A percentile compares a stretch with the other conserved stretches of the same genome.
Conservation (phyloP, 1,140 invertebrate species). For the Megathymus violae region DNA sequence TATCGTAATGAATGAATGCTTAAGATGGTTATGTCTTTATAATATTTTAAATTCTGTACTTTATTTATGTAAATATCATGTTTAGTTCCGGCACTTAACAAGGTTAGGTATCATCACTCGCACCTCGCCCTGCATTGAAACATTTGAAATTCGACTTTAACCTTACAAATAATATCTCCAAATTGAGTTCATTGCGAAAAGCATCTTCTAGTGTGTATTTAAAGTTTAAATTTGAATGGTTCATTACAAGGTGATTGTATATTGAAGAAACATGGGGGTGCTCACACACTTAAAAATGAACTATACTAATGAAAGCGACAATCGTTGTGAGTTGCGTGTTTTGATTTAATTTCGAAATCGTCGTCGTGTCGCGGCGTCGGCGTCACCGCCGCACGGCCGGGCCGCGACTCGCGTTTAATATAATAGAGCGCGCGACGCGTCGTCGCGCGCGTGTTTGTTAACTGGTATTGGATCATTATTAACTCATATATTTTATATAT, state of each 20-base stretch:
- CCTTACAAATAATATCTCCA: neutral
- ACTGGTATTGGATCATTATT: slow-evolving; percentile 54
- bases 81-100: slow-evolving; percentile 36
- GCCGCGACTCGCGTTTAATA: slow-evolving; percentile 38
- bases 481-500: slow-evolving; percentile 51
- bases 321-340: neutral
- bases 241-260: neutral
- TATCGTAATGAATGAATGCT: slow-evolving; percentile 64
- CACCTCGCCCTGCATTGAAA: neutral
- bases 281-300: slow-evolving; percentile 8
- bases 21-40: slow-evolving; percentile 66
- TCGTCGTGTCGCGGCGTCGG: neutral
- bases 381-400: neutral
- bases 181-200: neutral
- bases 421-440: slow-evolving; percentile 46
- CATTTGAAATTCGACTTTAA: neutral
- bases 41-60: slow-evolving; percentile 61
- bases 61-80: slow-evolving; percentile 67
- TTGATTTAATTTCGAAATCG: slow-evolving; percentile 7
- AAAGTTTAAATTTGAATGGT: slow-evolving; percentile 9
- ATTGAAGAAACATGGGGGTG: too few species aligned
- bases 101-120: slow-evolving; percentile 9
- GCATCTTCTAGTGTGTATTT: neutral
- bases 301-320: slow-evolving; percentile 12
- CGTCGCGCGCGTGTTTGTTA: slow-evolving; percentile 57